phyloP scores from a whole-genome alignment of 2,888 invertebrate genomes.

The Phytoseiulus persimilis region DNA sequence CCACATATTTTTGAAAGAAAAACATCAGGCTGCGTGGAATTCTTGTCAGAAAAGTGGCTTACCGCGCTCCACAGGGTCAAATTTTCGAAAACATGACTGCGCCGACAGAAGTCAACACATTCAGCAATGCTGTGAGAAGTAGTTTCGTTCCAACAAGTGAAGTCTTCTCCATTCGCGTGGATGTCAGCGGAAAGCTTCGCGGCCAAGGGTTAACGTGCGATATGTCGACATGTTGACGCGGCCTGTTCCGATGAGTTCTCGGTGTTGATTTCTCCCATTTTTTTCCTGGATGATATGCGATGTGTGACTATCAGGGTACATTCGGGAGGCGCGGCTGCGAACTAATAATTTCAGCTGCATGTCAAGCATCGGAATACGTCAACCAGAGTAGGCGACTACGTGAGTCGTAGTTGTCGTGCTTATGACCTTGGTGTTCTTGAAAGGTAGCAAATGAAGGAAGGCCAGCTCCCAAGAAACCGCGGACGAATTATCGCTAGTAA shows the following conservation, averaged over 20 bases:
- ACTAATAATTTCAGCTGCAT: neutral
- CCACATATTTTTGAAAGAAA: neutral
- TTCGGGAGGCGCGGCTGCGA: neutral
- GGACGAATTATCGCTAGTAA: neutral
- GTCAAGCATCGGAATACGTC: neutral
- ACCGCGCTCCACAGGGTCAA: neutral
- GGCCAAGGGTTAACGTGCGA: neutral
- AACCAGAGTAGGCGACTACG: neutral
- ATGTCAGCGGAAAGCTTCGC: neutral
- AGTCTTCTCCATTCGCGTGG: neutral
- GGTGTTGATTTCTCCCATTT: neutral
- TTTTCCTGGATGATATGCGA: neutral
- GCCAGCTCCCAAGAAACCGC: neutral
- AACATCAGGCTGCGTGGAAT: neutral
- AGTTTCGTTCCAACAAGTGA: neutral
- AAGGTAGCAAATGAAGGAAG: constrained; percentile 5
- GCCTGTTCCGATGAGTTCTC: neutral
- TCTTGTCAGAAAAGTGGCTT: neutral
- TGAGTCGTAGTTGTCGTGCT: neutral
- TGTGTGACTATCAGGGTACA: neutral
- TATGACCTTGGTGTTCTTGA: constrained; percentile 5
- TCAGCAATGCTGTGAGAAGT: neutral
- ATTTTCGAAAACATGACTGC: neutral
- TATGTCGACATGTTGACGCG: neutral
- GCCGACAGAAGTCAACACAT: neutral